These are phyloP conservation scores for Reticulitermes lucifugus DNA, from an alignment of 2,888 invertebrate species.

Conservation along the genomic window DNA sequence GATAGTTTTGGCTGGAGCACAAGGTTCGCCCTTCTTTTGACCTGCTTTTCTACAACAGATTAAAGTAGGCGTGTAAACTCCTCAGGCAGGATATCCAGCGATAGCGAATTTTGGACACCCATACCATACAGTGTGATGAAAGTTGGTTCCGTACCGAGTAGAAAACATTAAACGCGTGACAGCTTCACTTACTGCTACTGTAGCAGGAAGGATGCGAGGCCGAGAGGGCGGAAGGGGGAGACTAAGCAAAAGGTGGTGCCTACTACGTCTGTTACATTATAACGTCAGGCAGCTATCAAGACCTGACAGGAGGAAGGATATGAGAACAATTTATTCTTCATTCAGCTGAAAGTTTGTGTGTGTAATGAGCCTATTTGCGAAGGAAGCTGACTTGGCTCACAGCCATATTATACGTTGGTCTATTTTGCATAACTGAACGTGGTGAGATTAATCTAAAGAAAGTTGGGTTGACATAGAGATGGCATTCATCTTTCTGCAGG, in stretches of 20 bases:
- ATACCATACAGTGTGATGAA: neutral
- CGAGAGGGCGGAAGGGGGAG: neutral
- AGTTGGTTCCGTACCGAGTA: neutral
- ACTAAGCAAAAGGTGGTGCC: neutral
- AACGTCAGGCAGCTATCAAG: conserved; percentile 27
- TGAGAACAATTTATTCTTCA: conserved; percentile 30
- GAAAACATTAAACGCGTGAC: conserved; percentile 25
- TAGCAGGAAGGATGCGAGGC: neutral
- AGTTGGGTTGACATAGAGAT: neutral
- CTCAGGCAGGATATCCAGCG: neutral
- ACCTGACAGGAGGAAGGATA: conserved; percentile 17
- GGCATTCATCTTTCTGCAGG: neutral
- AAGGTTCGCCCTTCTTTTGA: too few species aligned
- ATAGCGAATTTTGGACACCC: neutral
- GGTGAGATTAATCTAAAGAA: neutral
- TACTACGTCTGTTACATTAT: neutral
- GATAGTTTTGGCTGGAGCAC: too few species aligned
- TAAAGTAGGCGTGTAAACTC: too few species aligned
- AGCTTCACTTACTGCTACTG: conserved; percentile 14
- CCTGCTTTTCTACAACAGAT: too few species aligned
- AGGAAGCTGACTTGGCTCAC: conserved; percentile 27
- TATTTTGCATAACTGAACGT: conserved; percentile 25
- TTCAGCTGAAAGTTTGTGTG: conserved; percentile 24
- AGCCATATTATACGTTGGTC: conserved; percentile 15
- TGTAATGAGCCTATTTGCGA: conserved; percentile 31